phyloP scores from a whole-genome alignment of 2,888 invertebrate genomes.

The Philhelius pedissequus region DNA sequence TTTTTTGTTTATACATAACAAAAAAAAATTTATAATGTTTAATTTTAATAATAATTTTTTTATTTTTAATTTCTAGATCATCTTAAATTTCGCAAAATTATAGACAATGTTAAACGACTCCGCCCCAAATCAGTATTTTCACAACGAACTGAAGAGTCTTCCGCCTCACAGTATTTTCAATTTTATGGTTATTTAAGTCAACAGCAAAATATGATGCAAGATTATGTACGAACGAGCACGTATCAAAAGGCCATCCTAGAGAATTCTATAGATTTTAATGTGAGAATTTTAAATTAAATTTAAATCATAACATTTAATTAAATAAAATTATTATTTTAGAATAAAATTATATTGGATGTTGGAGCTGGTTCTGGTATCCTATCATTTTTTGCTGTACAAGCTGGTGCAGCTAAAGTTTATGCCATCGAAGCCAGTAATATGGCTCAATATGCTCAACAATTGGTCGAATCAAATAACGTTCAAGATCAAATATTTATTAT shows the following conservation, averaged over 20 bases:
- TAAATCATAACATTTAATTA: not conserved
- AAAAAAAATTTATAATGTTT: not conserved
- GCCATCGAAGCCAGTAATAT: constrained; percentile 99
- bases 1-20: too few relatives aligned
- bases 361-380: constrained; percentile 99
- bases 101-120: constrained; percentile 77
- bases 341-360: constrained; percentile 97
- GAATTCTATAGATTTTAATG: constrained; percentile 93
- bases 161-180: constrained; percentile 99
- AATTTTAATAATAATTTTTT: not conserved
- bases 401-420: constrained; percentile 97
- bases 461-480: constrained; percentile 94
- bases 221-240: constrained; percentile 98
- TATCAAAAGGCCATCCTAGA: constrained; percentile 98
- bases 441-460: constrained; percentile 95
- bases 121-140: constrained; percentile 90
- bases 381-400: constrained; percentile 98
- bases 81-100: constrained; percentile 77
- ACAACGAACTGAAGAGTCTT: constrained; percentile 97
- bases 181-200: constrained; percentile 99
- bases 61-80: constrained; percentile 71
- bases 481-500: constrained; percentile 93
- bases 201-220: constrained; percentile 99
- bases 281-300: constrained; percentile 69
- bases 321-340: constrained; percentile 80